phyloP scores from a whole-genome alignment of 2,113 vertebrate species.

The Thunnus thynnus region DNA sequence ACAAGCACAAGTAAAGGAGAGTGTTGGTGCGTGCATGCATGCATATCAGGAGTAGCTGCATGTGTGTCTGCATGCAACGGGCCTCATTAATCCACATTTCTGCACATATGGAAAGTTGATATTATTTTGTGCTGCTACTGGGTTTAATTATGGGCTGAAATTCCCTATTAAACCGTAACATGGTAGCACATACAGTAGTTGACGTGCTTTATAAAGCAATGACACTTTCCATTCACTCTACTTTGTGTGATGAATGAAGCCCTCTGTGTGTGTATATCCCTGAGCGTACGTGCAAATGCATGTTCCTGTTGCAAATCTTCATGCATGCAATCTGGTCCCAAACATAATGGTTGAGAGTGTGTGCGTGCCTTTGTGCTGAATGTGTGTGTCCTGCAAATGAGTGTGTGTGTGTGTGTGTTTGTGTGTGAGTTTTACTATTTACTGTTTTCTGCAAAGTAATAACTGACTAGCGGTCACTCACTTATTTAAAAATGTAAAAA shows the following conservation, averaged over 20 bases:
- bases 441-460: too few relatives aligned
- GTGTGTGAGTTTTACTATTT: background rate
- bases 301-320: conserved; percentile 15
- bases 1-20: conserved; percentile 25
- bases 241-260: conserved; percentile 63
- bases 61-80: conserved; percentile 56
- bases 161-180: background rate
- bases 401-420: background rate
- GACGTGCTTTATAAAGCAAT: conserved; percentile 20
- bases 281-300: conserved; percentile 31
- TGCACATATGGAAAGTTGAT: conserved; percentile 36
- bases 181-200: background rate
- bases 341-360: background rate
- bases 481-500: too few relatives aligned
- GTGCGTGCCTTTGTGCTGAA: background rate
- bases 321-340: background rate
- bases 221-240: conserved; percentile 30
- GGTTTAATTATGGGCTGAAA: conserved; percentile 23
- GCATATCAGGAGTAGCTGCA: conserved; percentile 38
- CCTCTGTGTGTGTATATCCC: conserved; percentile 13
- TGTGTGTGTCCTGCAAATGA: too few relatives aligned
- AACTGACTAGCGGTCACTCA: too few relatives aligned
- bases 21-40: conserved; percentile 40
- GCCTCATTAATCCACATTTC: conserved; percentile 65
- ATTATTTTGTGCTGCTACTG: background rate